Base-by-base conservation (phyloP, 2,797 vertebrate genomes). In the Sebastes ruberrimus region DNA sequence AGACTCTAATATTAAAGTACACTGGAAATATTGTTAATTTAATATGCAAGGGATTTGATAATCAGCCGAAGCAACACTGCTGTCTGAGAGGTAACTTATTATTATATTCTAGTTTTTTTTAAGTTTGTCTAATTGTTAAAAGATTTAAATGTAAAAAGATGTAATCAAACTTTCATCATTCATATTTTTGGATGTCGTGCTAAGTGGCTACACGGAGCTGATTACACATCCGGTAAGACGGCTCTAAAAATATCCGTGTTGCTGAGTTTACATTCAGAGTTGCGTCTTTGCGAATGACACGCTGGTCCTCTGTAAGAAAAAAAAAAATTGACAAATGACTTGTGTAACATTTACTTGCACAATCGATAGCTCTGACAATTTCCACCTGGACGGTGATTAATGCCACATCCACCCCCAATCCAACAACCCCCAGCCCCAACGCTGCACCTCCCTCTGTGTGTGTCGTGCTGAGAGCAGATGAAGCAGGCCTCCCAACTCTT, bases 321-420 rank as follows among this genome's bases (percentile, higher is more conserved):
- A 70, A 67, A 67, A 73, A 67, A 57, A 62, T 94, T 96, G 96
- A 98, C 96, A 97, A 98, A 97, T 97, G 95, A 96, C 95, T 97
- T 96, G 92, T 96, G 95, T 97, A 97, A 98, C 97, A 97, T 97
- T 97, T 96, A 96, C 95, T 97, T 97, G 96, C 96, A 95, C 96
- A 97, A 98, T 98, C 96, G 93, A 97, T 97, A 97, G 93, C 95
- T 93, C 95, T 96, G 97, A 97, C 95, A 97, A 97, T 98, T 97
- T 97, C 96, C 96, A 94, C 94, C 96, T 97, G 95, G 96, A 96
- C 96, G 92, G 94, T 97, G 96, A 98, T 97, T 97, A 97, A 97
- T 98, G 94, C 95, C 92, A 81, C 91, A 93, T 90, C 94, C 93
- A 92, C 89, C 93, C 90, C 90, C 91, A 91, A 88, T 93, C 91